Evolutionary conservation across 2,888 invertebrate genomes (phyloP), one percentile per base, ranked within the genome.

Genomic region (Pseudococcus longispinus): DNA sequence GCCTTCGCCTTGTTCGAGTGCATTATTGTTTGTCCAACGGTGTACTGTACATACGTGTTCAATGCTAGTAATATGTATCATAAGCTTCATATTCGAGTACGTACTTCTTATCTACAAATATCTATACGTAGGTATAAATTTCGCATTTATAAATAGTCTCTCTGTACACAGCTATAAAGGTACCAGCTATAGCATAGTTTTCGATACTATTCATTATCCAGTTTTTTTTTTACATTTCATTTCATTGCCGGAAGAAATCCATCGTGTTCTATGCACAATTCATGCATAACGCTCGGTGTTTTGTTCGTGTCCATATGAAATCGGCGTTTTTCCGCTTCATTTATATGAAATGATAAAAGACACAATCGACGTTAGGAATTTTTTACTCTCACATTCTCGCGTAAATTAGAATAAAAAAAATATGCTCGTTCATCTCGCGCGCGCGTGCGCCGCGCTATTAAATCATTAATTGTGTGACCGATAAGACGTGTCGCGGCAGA

Each of bases 221-320:
- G 37, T 37, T 37, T 37, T 37, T 37, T 37, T 37, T 37, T 37
- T 37, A 37, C 37, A 29, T 74, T 74, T 74, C 29, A 32, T 74
- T n/a, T 37, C 37, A 74, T 74, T 74, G 74, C 74, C 74, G 74
- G 74, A 74, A 74, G 74, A 74, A 74, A 74, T 74, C 37, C 74
- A 74, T 74, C 37, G 74, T 37, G 74, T 74, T 74, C 74, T 74
- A 74, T 74, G 37, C 26, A 51, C 51, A 74, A 37, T 74, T 74
- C 74, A 74, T 74, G 74, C 74, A 74, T 74, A 74, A 74, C 74
- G 74, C 32, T n/a, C 18, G 15, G 20, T 74, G 74, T 74, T 74
- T 74, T 74, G 74, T 74, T 74, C 37, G 37, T 18, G 74, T 74
- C n/a, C 74, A 74, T 74, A 74, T 74, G 74, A 74, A 74, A 74